These are phyloP conservation scores for Picus viridis DNA, from an alignment of 2,797 vertebrate species.

Conservation along the genomic window DNA sequence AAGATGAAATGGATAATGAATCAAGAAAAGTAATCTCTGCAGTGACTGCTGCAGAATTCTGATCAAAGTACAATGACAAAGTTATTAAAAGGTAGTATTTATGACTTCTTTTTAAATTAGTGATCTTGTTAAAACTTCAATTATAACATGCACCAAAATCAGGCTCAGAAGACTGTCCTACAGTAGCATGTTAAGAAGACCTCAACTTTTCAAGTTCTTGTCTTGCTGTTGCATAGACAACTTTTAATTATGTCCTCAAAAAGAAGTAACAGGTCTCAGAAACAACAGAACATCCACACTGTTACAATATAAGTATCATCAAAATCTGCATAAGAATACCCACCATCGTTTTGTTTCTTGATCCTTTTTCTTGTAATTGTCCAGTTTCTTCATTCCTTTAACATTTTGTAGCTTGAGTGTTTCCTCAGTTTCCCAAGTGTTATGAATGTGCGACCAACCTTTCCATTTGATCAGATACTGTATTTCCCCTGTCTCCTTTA, in stretches of 20 bases:
- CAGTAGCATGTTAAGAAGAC: background rate
- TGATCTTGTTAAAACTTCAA: background rate
- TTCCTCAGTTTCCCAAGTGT: constrained; percentile 98
- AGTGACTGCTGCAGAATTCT: background rate
- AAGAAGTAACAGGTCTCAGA: background rate
- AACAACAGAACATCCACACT: background rate
- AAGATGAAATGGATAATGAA: background rate
- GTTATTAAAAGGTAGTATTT: background rate
- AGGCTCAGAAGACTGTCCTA: background rate
- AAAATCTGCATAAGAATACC: constrained; percentile 10
- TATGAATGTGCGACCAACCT: constrained; percentile 98
- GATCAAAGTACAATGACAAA: background rate
- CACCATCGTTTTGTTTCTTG: constrained; percentile 94
- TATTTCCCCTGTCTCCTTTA: constrained; percentile 87
- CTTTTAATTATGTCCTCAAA: background rate
- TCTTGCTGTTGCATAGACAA: background rate
- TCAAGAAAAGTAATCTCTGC: background rate
- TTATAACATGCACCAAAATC: background rate
- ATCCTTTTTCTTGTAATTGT: constrained; percentile 99
- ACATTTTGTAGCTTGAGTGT: constrained; percentile 96
- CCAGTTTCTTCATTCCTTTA: constrained; percentile 98
- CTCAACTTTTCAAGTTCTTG: background rate
- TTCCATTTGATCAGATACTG: constrained; percentile 99
- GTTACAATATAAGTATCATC: background rate
- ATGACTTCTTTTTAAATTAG: background rate